Evolutionary conservation across 2,888 invertebrate species (phyloP).

Genomic region (Drosophila infuscata): DNA sequence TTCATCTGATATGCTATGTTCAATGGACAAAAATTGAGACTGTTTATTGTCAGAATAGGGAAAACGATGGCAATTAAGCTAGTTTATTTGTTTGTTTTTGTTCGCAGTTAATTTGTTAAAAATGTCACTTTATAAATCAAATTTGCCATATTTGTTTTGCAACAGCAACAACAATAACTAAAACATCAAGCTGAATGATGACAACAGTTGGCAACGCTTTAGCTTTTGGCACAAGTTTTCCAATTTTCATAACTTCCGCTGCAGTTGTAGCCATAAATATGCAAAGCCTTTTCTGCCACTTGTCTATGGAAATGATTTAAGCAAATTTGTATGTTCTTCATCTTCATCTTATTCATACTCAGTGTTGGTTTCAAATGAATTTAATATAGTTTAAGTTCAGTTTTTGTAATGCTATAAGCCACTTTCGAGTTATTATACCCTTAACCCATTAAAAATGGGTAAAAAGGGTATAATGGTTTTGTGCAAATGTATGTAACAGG

Average conservation of each 20-base stretch:
- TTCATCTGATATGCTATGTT: constrained; percentile 44
- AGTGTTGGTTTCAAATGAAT: constrained; percentile 33
- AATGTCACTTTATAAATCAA: constrained; percentile 74
- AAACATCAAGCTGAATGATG: constrained; percentile 15
- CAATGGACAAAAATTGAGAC: constrained; percentile 12
- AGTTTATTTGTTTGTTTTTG: constrained; percentile 57
- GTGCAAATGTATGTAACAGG: too few species aligned
- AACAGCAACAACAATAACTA: constrained; percentile 21
- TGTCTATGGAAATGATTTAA: constrained; percentile 34
- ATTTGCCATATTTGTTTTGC: constrained; percentile 49
- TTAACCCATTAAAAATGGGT: too few species aligned
- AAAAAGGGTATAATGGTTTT: too few species aligned
- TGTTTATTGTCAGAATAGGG: background rate
- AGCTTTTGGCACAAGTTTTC: constrained; percentile 59
- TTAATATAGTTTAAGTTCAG: constrained; percentile 4
- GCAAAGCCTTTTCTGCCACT: constrained; percentile 45
- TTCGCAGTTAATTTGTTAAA: constrained; percentile 76
- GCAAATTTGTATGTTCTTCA: constrained; percentile 13
- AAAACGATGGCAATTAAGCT: constrained; percentile 17
- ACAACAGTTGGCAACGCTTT: constrained; percentile 40
- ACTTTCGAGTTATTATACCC: background rate
- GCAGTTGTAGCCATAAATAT: constrained; percentile 68
- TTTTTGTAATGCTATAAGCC: background rate
- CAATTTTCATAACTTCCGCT: constrained; percentile 73
- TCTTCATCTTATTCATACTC: constrained; percentile 21